These are phyloP conservation scores for Nemotelus nigrinus DNA, from an alignment of 2,888 invertebrate genomes.

Conservation along the genomic window DNA sequence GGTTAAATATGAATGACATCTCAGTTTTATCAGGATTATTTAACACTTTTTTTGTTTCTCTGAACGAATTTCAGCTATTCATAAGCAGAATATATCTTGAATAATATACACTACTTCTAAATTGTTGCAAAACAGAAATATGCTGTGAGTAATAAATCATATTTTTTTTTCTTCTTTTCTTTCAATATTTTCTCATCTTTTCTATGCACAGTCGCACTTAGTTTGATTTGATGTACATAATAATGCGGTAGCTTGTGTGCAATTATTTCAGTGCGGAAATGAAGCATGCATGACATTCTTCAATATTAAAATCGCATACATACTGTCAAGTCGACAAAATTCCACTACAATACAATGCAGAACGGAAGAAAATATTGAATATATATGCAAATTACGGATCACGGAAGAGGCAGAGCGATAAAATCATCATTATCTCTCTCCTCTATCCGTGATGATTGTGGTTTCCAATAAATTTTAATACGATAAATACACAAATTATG, in stretches of 20 bases:
- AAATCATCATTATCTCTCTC: too few species aligned
- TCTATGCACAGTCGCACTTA: background rate
- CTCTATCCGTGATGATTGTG: too few species aligned
- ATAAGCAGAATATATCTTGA: conserved; percentile 21
- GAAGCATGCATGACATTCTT: background rate
- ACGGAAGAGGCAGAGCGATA: too few species aligned
- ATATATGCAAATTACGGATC: background rate
- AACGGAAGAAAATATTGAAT: background rate
- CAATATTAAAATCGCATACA: background rate
- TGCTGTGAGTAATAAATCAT: conserved; percentile 8
- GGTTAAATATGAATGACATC: background rate
- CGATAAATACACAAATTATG: conserved; percentile 10
- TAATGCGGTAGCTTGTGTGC: background rate
- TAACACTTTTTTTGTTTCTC: background rate
- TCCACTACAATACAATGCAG: background rate
- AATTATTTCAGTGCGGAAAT: background rate
- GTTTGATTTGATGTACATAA: background rate
- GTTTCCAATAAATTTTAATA: too few species aligned
- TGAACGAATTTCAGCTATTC: conserved; percentile 40
- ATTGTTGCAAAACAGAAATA: conserved; percentile 9
- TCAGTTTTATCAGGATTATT: background rate
- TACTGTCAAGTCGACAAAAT: background rate
- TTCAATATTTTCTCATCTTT: background rate
- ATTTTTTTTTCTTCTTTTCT: background rate
- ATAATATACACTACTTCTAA: conserved; percentile 3